Base-by-base conservation (phyloP, 2,888 invertebrate species). In the Acronicta leporina region DNA sequence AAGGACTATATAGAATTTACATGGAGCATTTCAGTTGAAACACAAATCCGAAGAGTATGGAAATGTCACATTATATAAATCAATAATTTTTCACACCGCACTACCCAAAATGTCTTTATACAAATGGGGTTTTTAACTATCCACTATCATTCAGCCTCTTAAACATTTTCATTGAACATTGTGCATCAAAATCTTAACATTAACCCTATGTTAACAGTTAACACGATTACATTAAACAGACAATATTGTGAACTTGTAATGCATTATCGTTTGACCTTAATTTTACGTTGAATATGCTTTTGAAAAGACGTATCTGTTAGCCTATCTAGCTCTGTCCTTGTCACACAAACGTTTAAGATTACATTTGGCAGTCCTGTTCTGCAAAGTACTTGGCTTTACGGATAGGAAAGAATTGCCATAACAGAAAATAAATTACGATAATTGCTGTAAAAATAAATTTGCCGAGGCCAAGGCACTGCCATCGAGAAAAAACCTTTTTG, bases 121-220 rank as follows among this genome's bases (percentile, higher is more conserved):
- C 72, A 68, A 70, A 68, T 75, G 76, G 76, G 77, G 77, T 77
- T 78, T 65, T 72, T 68, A 50, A 10, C 73, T 73, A 78, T 60
- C 55, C 59, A 25, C 71, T 77, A 77, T 54, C 77, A 50, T 67
- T 77, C 79, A 77, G 77, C 76, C 77, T 77, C 77, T 47, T 69
- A 63, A 62, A 77, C 73, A 83, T 85, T 86, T 86, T 82, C 85
- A 84, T 80, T 83, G 88, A 90, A 88, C 88, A 92, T 88, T 90
- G 85, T 88, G 89, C 92, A 88, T 83, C 74, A 80, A 85, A 84
- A 81, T 78, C 84, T 86, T 87, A 87, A 85, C 75, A 84, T 80
- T 85, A 87, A 87, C 75, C 81, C 86, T 91, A 91, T 84, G 85
- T 85, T 88, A 90, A 90, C 88, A 89, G 86, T 88, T 88, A 87